Base-by-base conservation (phyloP, 2,113 vertebrate species). In the Lipophrys pholis region DNA sequence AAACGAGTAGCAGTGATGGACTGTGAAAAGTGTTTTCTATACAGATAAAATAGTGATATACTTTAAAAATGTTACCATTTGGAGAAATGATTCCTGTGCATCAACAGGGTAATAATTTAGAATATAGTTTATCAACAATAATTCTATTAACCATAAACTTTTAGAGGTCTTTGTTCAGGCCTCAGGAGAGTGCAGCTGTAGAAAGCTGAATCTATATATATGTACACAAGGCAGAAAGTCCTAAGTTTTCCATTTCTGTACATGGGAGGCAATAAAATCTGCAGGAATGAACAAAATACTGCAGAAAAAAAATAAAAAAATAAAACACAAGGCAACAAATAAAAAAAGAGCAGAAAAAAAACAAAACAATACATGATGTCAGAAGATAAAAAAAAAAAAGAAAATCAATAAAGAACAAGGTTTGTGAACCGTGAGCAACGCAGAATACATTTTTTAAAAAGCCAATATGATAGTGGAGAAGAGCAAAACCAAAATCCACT, bases 201-300 rank as follows among this genome's bases (percentile, higher is more conserved):
- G 12, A 83, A 85, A 73, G 70, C 68, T 66, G 75, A 68, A 73
- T 72, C 84, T 86, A 69, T 79, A 40, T 78, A 39, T 88, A 89
- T 89, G 72, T 90, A 90, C 87, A 91, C 83, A 92, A 91, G 90
- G 87, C 89, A 89, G 81, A 79, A 72, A 82, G 74, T 90, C 82
- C 73, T 73, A 81, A 63, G 65, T 74, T 62, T 71, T 80, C 66
- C 15, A 36, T 81, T 70, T 82, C 80, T 87, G 65, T 87, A 89
- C 86, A 89, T 14, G 70, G 76, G 69, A 86, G 80, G 89, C 73
- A 71, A 76, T 43, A 58, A 63, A 4, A 79, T 51, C 58, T 54
- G 41, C 71, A 78, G 55, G 73, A 80, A 12, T 55, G 11, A 73
- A 72, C 48, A 35, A 43, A 78, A 64, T 36, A 73, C 48, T 72